Evolutionary conservation across 2,797 vertebrate genomes (phyloP).

Genomic region (Triplophysa yarkandensis): DNA sequence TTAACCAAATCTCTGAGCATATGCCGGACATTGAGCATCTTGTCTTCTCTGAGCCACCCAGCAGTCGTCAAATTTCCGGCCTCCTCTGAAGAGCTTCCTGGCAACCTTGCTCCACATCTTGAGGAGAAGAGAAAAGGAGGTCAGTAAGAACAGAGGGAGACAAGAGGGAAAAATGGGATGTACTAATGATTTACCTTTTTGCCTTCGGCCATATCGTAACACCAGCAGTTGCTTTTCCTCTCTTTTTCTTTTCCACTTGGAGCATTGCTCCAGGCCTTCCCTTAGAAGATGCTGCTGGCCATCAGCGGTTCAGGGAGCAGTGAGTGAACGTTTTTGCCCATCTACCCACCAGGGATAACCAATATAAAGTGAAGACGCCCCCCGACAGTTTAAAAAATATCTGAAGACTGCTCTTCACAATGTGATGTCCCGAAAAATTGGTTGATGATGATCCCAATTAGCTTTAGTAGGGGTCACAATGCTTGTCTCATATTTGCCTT

Average conservation of each 20-base stretch:
- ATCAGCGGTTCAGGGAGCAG: conserved; percentile 69
- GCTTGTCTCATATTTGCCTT: conserved; percentile 38
- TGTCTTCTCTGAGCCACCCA: conserved; percentile 47
- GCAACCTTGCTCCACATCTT: conserved; percentile 41
- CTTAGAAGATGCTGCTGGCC: conserved; percentile 61
- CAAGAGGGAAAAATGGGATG: conserved; percentile 12
- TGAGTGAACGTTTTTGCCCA: conserved; percentile 39
- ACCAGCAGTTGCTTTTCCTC: conserved; percentile 54
- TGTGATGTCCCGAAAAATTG: conserved; percentile 67
- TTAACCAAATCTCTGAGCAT: conserved; percentile 57
- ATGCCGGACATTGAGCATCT: conserved; percentile 57
- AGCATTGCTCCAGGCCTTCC: conserved; percentile 65
- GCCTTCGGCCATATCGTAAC: conserved; percentile 30
- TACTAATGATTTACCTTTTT: conserved; percentile 38
- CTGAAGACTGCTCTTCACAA: conserved; percentile 27
- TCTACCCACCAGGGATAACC: conserved; percentile 1
- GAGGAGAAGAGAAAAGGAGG: conserved; percentile 27
- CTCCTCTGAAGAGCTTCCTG: conserved; percentile 20
- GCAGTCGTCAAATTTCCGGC: conserved; percentile 37
- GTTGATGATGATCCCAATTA: conserved; percentile 70
- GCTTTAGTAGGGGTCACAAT: conserved; percentile 66
- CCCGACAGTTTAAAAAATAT: conserved; percentile 29
- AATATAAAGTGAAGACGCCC: conserved; percentile 18
- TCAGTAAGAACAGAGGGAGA: conserved; percentile 37
- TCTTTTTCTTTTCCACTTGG: conserved; percentile 54